Conservation (phyloP, 2,888 invertebrate genomes). For the Muscina levida region DNA sequence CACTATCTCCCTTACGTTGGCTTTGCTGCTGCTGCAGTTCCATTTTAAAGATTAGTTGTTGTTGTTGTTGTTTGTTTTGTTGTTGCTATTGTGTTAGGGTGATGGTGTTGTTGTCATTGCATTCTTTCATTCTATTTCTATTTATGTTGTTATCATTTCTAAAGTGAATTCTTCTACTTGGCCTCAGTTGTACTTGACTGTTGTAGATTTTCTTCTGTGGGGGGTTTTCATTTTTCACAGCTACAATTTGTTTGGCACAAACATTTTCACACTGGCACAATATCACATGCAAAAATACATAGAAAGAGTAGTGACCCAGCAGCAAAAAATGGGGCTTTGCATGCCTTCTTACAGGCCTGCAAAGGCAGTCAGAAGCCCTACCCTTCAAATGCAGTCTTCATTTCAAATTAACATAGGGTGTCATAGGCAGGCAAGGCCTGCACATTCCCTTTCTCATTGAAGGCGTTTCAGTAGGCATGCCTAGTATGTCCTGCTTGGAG, state of each 20-base stretch:
- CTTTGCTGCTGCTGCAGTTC: neutral
- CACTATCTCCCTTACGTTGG: neutral
- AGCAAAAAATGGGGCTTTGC: too few relatives aligned
- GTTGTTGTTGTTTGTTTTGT: slow-evolving; percentile 5
- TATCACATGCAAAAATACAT: too few relatives aligned
- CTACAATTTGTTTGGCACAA: slow-evolving; percentile 32
- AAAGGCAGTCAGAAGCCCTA: too few relatives aligned
- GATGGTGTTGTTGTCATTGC: slow-evolving; percentile 1
- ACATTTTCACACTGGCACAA: slow-evolving; percentile 19
- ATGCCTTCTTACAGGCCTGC: neutral
- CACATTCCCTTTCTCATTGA: too few relatives aligned
- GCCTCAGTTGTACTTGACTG: slow-evolving; percentile 37
- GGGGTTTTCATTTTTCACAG: slow-evolving; percentile 1
- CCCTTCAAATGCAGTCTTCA: too few relatives aligned
- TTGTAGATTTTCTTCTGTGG: slow-evolving; percentile 2
- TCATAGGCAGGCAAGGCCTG: too few relatives aligned
- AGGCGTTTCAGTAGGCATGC: too few relatives aligned
- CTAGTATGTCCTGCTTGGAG: too few relatives aligned
- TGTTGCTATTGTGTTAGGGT: neutral
- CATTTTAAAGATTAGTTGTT: neutral
- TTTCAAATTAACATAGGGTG: too few relatives aligned
- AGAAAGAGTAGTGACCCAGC: slow-evolving; percentile 1
- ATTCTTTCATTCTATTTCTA: neutral
- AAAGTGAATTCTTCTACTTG: neutral
- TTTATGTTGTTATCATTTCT: slow-evolving; percentile 14